Base-by-base conservation (phyloP, 2,797 vertebrate species). In the Erithacus rubecula region DNA sequence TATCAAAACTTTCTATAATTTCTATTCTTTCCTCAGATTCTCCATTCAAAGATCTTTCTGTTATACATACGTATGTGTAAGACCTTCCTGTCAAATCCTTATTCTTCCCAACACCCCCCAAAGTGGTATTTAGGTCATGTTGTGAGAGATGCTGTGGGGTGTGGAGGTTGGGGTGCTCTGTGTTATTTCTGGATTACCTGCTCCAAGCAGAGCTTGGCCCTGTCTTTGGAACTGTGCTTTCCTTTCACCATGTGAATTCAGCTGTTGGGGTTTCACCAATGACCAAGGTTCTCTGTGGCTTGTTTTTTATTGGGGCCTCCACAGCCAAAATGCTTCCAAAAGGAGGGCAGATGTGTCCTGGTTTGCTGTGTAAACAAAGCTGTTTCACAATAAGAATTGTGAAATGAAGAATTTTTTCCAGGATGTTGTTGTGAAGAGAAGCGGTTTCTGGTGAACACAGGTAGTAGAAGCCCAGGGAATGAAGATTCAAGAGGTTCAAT, bases 301-400 rank as follows among this genome's bases (percentile, higher is more conserved):
- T 46, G 4, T 0, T n/a, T 51, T 74, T 37, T 6, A 4, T 23
- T 26, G 17, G 22, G 30, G 18, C 0, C 37, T 60, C 10, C 9
- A 37, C 15, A n/a, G 23, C 43, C 5, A 4, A 53, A 60, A 60
- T n/a, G 1, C 65, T 89, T 69, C 32, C 16, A 16, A 39, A 32
- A 56, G 15, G 18, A 60, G 46, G 32, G 13, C 30, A 29, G 36
- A 41, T 51, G 12, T 63, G 30, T 80, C 17, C 12, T 71, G 24
- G 16, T 71, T 83, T 76, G 22, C 64, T 10, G 2, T 11, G 20
- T 81, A 36, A 85, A n/a, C 27, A 23, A 59, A 68, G 18, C 12
- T 46, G 19, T 67, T 51, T 81, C 47, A 22, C 36, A 53, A 0
- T 30, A 44, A 36, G n/a, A 43, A 43, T 43, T 43, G 41, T 43